Evolutionary conservation across 2,113 vertebrate species (phyloP).

Genomic region (Clupea harengus): DNA sequence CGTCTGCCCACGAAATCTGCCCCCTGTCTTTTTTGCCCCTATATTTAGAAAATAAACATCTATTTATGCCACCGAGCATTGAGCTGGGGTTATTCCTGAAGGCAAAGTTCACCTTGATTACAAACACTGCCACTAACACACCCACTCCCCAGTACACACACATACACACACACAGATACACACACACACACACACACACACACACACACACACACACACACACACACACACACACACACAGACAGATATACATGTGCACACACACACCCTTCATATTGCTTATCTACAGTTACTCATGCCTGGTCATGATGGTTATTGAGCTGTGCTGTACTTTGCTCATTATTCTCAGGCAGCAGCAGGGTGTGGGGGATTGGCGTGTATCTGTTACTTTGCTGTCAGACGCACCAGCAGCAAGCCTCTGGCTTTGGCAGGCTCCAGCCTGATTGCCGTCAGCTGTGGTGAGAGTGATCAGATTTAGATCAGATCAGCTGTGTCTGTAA

Average conservation of each 20-base stretch:
- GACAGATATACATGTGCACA: not conserved
- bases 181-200: not conserved
- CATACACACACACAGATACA: not conserved
- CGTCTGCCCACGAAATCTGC: not conserved
- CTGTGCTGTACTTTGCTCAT: not conserved
- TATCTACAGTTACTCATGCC: not conserved
- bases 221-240: not conserved
- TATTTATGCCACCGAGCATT: not conserved
- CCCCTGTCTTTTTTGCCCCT: not conserved
- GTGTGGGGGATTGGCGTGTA: not conserved
- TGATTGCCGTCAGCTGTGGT: constrained; percentile 33
- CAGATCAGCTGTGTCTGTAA: constrained; percentile 60
- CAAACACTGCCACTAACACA: not conserved
- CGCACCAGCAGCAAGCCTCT: not conserved
- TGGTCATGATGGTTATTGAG: not conserved
- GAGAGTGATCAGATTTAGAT: constrained; percentile 57
- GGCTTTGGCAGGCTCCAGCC: not conserved
- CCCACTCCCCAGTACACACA: not conserved
- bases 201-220: not conserved
- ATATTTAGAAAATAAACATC: not conserved
- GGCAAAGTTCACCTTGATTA: not conserved
- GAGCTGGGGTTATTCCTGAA: not conserved
- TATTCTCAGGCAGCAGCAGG: not conserved
- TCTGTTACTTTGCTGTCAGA: not conserved
- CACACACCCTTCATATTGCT: not conserved